phyloP scores from a whole-genome alignment of 2,797 vertebrate species.

The Mergus octosetaceus region DNA sequence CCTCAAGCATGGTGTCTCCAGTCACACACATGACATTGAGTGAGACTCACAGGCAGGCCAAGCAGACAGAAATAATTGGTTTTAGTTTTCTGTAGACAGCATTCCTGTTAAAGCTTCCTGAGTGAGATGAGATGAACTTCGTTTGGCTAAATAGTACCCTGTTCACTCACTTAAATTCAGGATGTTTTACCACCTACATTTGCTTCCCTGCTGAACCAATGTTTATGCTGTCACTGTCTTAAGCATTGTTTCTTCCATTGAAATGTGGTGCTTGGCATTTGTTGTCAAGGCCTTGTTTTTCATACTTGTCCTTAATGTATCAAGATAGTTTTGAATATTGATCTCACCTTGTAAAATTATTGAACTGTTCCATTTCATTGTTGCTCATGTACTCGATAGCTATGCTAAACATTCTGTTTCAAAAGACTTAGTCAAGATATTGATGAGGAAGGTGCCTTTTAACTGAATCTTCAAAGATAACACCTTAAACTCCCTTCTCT shows the following conservation, averaged over 20 bases:
- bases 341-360: not conserved
- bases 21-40: not conserved
- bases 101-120: not conserved
- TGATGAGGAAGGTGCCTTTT: not conserved
- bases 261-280: not conserved
- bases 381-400: not conserved
- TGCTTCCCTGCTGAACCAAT: not conserved
- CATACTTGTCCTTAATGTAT: not conserved
- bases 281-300: not conserved
- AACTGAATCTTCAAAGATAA: not conserved
- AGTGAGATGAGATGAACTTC: not conserved
- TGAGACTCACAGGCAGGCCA: not conserved
- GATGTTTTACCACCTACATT: not conserved
- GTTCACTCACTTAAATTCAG: not conserved
- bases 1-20: not conserved
- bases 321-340: not conserved
- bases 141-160: not conserved
- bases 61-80: not conserved
- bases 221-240: not conserved
- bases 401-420: not conserved
- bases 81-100: not conserved
- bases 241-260: not conserved
- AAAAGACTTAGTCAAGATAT: not conserved
- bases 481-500: not conserved
- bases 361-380: not conserved